Conservation (phyloP, 1,140 invertebrate genomes). For the Ctenoplectra terminalis region DNA sequence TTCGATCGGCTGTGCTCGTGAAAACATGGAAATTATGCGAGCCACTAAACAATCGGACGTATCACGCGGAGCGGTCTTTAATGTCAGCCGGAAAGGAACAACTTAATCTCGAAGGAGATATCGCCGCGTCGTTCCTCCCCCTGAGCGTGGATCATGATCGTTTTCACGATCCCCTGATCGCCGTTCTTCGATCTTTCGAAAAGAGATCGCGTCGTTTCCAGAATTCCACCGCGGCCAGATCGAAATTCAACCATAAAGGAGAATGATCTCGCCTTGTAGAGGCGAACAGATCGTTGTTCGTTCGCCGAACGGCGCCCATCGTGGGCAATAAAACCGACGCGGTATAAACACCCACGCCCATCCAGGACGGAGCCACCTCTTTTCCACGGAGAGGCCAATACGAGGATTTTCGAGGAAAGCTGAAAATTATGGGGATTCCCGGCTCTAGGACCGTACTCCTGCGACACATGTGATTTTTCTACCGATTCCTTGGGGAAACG, state of each 20-base stretch:
- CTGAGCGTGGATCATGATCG: slow-evolving; percentile 22
- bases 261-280: slow-evolving; percentile 66
- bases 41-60: slow-evolving; percentile 59
- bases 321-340: slow-evolving; percentile 61
- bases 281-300: slow-evolving; percentile 31
- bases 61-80: slow-evolving; percentile 48
- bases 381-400: neutral
- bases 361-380: neutral
- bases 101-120: slow-evolving; percentile 60
- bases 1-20: slow-evolving; percentile 45
- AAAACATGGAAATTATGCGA: slow-evolving; percentile 56
- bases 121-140: slow-evolving; percentile 1
- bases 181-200: neutral
- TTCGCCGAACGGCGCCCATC: slow-evolving; percentile 49
- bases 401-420: slow-evolving; percentile 11
- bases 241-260: slow-evolving; percentile 69
- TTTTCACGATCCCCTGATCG: slow-evolving; percentile 36
- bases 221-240: slow-evolving; percentile 50
- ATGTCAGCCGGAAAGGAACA: slow-evolving; percentile 56
- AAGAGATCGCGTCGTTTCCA: slow-evolving; percentile 43
- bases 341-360: slow-evolving; percentile 65
- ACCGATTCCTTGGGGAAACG: neutral
- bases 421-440: slow-evolving; percentile 6
- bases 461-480: neutral
- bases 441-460: too few species aligned